Percentiles rank a stretch among this genome's conserved stretches.
These are phyloP conservation scores for Hydrotaea cyrtoneurina DNA, from an alignment of 2,888 invertebrate genomes.

Conservation along the genomic window DNA sequence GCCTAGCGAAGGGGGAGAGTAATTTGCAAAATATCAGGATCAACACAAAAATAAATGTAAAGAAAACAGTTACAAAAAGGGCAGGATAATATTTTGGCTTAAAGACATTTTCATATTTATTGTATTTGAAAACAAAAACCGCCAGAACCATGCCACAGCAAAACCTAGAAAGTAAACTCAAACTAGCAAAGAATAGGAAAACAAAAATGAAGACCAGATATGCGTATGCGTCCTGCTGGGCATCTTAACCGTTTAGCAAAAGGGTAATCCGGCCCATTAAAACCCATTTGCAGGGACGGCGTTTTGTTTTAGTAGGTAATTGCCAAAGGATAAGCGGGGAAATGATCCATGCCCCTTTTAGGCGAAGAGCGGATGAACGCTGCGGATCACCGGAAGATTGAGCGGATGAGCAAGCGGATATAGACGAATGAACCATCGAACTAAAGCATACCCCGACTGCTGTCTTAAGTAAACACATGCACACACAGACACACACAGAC, in stretches of 20 bases:
- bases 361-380: conserved; percentile 52
- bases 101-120: conserved; percentile 76
- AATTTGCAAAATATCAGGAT: conserved; percentile 41
- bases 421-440: conserved; percentile 39
- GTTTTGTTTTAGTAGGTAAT: conserved; percentile 78
- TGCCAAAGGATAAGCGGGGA: conserved; percentile 76
- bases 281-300: conserved; percentile 77
- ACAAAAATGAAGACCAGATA: not conserved
- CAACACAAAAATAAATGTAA: conserved; percentile 71
- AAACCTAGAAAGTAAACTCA: too few relatives aligned
- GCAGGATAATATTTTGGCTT: conserved; percentile 78
- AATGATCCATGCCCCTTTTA: conserved; percentile 71
- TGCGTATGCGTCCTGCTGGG: conserved; percentile 27
- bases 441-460: not conserved
- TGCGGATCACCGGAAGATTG: conserved; percentile 53
- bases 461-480: conserved; percentile 24
- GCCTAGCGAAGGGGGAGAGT: conserved; percentile 16
- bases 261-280: conserved; percentile 78
- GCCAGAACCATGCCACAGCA: too few relatives aligned
- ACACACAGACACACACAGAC: not conserved
- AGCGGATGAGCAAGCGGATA: conserved; percentile 57
- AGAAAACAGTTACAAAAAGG: conserved; percentile 58
- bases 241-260: conserved; percentile 59
- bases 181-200: not conserved
- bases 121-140: conserved; percentile 74